phyloP scores from a whole-genome alignment of 2,113 vertebrate genomes.

The Tupaia chinensis region DNA sequence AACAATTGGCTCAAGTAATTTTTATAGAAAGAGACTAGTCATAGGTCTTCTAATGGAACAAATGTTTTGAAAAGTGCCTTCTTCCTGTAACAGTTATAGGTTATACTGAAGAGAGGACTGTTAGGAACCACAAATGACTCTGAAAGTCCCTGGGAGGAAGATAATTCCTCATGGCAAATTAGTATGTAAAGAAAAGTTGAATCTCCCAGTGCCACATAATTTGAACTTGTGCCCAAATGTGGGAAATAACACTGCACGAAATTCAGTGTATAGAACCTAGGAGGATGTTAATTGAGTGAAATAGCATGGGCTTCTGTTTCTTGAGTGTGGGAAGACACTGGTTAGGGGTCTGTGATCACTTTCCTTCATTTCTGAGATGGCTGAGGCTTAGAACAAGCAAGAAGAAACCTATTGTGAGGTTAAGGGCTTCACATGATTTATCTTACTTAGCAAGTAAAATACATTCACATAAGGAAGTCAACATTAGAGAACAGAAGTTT shows the following conservation, averaged over 20 bases:
- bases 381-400: neutral
- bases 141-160: slow-evolving; percentile 44
- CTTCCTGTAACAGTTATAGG: slow-evolving; percentile 64
- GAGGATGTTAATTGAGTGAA: neutral
- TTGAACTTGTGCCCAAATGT: neutral
- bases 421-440: neutral
- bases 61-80: slow-evolving; percentile 62
- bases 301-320: neutral
- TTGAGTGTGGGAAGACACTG: neutral
- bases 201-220: slow-evolving; percentile 31
- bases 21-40: slow-evolving; percentile 32
- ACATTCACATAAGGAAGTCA: neutral
- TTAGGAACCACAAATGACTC: slow-evolving; percentile 51
- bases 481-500: slow-evolving; percentile 22
- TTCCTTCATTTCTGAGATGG: neutral
- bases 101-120: slow-evolving; percentile 32
- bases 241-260: neutral
- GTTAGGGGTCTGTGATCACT: neutral
- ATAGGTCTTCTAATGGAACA: slow-evolving; percentile 20
- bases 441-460: neutral
- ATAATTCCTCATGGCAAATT: slow-evolving; percentile 42
- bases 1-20: slow-evolving; percentile 26
- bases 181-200: slow-evolving; percentile 71
- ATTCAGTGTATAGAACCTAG: neutral
- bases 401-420: neutral